These are phyloP conservation scores for Prionailurus bengalensis DNA, from an alignment of 2,113 vertebrate genomes.

Conservation along the genomic window DNA sequence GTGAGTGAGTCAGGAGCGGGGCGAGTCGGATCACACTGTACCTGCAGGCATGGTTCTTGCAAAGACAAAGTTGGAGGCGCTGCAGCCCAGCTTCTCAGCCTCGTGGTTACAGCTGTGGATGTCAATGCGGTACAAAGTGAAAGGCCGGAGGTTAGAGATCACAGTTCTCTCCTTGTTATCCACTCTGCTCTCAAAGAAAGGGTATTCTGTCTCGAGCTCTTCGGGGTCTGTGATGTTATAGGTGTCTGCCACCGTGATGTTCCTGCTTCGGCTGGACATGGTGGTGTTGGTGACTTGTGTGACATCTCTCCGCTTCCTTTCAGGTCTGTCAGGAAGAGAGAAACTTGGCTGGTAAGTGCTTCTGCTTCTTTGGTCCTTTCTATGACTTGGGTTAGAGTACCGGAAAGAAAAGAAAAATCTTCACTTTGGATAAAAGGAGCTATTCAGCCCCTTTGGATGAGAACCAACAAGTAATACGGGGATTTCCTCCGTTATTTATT, in stretches of 20 bases:
- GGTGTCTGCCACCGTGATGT: constrained; percentile 82
- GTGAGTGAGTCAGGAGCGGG: neutral
- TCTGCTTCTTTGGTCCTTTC: neutral
- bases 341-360: neutral
- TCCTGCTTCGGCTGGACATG: constrained; percentile 85
- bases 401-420: neutral
- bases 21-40: constrained; percentile 60
- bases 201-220: constrained; percentile 90
- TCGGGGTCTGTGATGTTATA: constrained; percentile 91
- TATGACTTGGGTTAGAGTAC: neutral
- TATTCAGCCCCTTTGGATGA: neutral
- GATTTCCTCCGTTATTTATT: neutral
- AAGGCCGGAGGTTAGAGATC: constrained; percentile 93
- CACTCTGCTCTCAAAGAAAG: constrained; percentile 93
- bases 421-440: neutral
- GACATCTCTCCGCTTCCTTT: constrained; percentile 94
- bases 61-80: constrained; percentile 96
- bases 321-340: constrained; percentile 84
- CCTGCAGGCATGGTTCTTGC: constrained; percentile 98
- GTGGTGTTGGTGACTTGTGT: constrained; percentile 92
- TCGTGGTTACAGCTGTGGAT: constrained; percentile 98
- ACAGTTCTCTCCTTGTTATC: constrained; percentile 92
- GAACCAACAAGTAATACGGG: neutral
- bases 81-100: constrained; percentile 93
- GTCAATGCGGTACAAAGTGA: constrained; percentile 97